These are phyloP conservation scores for Brachyrhaphis roseni DNA, from an alignment of 2,797 vertebrate genomes.

Conservation along the genomic window DNA sequence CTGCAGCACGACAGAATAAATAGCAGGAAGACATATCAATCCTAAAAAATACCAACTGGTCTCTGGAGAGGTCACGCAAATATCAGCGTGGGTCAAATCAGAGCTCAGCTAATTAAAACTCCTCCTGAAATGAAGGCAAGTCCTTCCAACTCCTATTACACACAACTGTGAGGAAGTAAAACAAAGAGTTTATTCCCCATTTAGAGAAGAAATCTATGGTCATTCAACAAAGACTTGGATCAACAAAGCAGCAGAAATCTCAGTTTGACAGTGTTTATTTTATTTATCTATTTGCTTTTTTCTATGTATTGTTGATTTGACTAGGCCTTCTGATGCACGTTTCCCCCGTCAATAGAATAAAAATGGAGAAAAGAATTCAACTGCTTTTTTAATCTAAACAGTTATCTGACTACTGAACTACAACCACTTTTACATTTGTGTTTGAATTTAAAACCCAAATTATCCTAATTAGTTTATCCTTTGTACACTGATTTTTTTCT, in stretches of 20 bases:
- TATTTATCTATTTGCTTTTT: not conserved
- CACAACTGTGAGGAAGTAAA: not conserved
- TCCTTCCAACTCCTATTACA: not conserved
- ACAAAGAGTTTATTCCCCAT: not conserved
- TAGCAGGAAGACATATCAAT: slow-evolving; percentile 56
- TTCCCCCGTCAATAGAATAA: not conserved
- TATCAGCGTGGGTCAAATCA: slow-evolving; percentile 63
- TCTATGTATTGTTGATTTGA: not conserved
- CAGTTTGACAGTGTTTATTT: not conserved
- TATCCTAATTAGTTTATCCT: not conserved
- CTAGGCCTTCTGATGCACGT: not conserved
- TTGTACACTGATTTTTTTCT: not conserved
- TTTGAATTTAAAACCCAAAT: not conserved
- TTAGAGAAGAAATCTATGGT: not conserved
- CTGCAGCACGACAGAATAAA: slow-evolving; percentile 54
- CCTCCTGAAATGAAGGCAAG: not conserved
- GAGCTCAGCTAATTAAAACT: slow-evolving; percentile 16
- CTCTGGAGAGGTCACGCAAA: slow-evolving; percentile 61
- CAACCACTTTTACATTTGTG: not conserved
- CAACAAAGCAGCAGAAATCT: not conserved
- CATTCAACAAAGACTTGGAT: not conserved
- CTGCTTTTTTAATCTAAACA: not conserved
- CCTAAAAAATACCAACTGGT: slow-evolving; percentile 68
- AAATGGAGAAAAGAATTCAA: not conserved
- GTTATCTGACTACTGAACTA: not conserved